Conservation (phyloP, 2,888 invertebrate genomes). For the Cyaniris semiargus region DNA sequence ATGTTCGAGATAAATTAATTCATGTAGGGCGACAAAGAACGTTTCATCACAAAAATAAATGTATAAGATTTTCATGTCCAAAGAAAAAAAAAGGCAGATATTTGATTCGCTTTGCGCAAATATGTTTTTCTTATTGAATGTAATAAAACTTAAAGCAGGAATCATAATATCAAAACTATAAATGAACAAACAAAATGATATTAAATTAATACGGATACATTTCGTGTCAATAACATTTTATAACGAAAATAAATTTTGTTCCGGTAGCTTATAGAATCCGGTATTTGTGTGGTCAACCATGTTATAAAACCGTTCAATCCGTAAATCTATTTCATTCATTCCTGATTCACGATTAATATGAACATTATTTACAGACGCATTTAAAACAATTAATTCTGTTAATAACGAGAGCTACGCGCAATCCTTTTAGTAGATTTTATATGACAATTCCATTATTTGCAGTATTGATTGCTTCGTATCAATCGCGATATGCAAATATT, state of each 20-base stretch:
- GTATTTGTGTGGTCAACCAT: conserved; percentile 30
- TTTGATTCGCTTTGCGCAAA: background rate
- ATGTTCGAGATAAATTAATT: background rate
- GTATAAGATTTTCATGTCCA: too few species aligned
- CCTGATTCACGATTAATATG: conserved; percentile 38
- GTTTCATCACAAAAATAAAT: background rate
- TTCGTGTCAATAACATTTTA: conserved; percentile 27
- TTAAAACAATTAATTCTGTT: conserved; percentile 49
- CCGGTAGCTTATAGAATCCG: conserved; percentile 27
- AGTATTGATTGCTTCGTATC: conserved; percentile 78
- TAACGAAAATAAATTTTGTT: conserved; percentile 11
- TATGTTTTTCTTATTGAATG: background rate
- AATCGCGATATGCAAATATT: conserved; percentile 80
- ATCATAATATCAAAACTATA: background rate
- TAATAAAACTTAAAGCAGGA: background rate
- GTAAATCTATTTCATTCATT: conserved; percentile 35
- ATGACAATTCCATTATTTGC: conserved; percentile 76
- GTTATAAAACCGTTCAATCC: conserved; percentile 31
- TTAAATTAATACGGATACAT: conserved; percentile 20
- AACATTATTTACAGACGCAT: conserved; percentile 42
- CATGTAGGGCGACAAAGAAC: background rate
- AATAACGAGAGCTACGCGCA: conserved; percentile 50
- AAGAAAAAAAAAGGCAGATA: too few species aligned
- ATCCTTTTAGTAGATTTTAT: conserved; percentile 68
- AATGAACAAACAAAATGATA: conserved; percentile 19